Conservation (phyloP, 2,888 invertebrate genomes). For the Syrista parreyssii region DNA sequence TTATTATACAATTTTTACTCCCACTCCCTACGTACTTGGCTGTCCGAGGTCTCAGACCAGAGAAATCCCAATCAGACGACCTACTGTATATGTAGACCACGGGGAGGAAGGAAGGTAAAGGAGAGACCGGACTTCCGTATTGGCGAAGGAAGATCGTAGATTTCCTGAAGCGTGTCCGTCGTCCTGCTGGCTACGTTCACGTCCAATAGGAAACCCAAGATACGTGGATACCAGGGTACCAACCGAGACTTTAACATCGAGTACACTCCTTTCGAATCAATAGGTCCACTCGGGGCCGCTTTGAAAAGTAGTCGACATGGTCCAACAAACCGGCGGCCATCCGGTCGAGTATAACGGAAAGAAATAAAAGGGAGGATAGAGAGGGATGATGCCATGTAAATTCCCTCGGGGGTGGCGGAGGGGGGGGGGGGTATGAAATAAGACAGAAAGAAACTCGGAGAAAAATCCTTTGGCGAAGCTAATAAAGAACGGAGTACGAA, state of each 20-base stretch:
- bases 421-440: neutral
- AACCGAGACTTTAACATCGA: slow-evolving; percentile 57
- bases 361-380: neutral
- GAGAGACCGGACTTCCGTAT: neutral
- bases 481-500: neutral
- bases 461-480: neutral
- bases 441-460: neutral
- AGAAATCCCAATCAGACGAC: neutral
- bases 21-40: neutral
- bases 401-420: neutral
- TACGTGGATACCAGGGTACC: slow-evolving; percentile 51
- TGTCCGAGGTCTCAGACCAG: neutral
- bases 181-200: slow-evolving; percentile 47
- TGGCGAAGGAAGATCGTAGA: slow-evolving; percentile 45
- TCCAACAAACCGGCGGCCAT: slow-evolving; percentile 39
- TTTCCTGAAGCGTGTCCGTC: slow-evolving; percentile 50
- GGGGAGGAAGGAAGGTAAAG: neutral
- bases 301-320: slow-evolving; percentile 48
- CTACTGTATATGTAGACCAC: neutral
- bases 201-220: slow-evolving; percentile 39
- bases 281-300: slow-evolving; percentile 50
- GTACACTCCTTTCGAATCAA: slow-evolving; percentile 58
- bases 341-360: neutral
- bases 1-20: neutral
- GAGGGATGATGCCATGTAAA: neutral